These are phyloP conservation scores for Xyrauchen texanus DNA, from an alignment of 2,113 vertebrate species.

Conservation along the genomic window DNA sequence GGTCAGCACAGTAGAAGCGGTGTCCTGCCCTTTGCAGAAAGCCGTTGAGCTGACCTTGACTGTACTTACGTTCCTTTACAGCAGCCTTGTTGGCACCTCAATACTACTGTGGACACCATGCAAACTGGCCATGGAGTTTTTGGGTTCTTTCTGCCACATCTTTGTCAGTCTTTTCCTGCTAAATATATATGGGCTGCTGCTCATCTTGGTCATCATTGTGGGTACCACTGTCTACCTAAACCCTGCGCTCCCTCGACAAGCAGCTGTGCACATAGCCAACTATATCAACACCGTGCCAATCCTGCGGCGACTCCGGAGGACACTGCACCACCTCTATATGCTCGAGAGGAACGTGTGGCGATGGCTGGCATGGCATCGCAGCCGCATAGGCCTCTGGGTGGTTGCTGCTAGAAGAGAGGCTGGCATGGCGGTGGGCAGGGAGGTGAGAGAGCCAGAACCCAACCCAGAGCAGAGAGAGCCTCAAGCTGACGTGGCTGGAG, in stretches of 20 bases:
- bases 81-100: conserved; percentile 80
- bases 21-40: conserved; percentile 76
- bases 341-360: conserved; percentile 80
- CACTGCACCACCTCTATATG: conserved; percentile 64
- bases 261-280: conserved; percentile 48
- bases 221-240: conserved; percentile 73
- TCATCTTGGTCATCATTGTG: conserved; percentile 74
- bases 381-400: conserved; percentile 52
- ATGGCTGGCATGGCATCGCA: conserved; percentile 53
- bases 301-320: not conserved
- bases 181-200: conserved; percentile 81
- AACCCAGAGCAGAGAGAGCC: conserved; percentile 55
- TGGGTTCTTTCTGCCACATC: conserved; percentile 74
- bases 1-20: conserved; percentile 76
- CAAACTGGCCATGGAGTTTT: conserved; percentile 79
- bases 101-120: conserved; percentile 90
- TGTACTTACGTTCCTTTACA: conserved; percentile 82
- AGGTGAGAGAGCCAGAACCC: conserved; percentile 25
- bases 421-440: conserved; percentile 39
- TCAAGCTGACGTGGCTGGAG: conserved; percentile 49
- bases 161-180: conserved; percentile 82
- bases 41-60: conserved; percentile 77
- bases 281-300: conserved; percentile 70
- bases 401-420: conserved; percentile 17
- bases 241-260: conserved; percentile 71